Evolutionary conservation across 2,888 invertebrate genomes (phyloP).

Genomic region (Pimpla rufipes): DNA sequence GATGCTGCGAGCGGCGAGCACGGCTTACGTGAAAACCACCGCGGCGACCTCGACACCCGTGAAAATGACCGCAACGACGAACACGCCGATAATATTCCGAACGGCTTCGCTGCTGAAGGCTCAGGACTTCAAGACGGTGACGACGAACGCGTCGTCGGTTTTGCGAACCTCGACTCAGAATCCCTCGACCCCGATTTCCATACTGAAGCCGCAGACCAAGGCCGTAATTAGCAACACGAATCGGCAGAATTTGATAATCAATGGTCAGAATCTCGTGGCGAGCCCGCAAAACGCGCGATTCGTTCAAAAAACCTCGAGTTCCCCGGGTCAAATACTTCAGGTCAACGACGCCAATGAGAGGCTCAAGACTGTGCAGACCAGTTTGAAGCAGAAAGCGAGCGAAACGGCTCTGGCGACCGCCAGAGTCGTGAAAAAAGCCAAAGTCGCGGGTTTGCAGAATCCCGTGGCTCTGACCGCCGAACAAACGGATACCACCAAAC

Average conservation of each 20-base stretch:
- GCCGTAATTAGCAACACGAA: conserved; percentile 68
- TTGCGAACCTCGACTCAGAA: conserved; percentile 73
- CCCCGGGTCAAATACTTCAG: too few species aligned
- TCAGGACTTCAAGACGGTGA: conserved; percentile 73
- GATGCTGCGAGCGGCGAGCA: conserved; percentile 73
- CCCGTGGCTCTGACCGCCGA: conserved; percentile 70
- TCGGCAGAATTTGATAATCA: conserved; percentile 69
- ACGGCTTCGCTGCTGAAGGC: conserved; percentile 76
- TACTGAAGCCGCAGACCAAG: conserved; percentile 80
- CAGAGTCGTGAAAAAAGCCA: conserved; percentile 66
- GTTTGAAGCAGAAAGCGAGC: conserved; percentile 70
- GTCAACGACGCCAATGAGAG: conserved; percentile 55
- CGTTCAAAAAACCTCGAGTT: conserved; percentile 65
- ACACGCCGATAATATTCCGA: conserved; percentile 76
- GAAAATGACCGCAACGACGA: conserved; percentile 62
- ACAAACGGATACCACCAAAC: conserved; percentile 78
- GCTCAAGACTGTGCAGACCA: conserved; percentile 68
- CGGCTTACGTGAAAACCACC: conserved; percentile 67
- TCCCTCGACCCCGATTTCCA: conserved; percentile 78
- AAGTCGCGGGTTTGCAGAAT: conserved; percentile 68
- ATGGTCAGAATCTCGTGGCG: conserved; percentile 67
- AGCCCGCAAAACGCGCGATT: conserved; percentile 40
- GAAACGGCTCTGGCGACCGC: conserved; percentile 58
- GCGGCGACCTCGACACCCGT: conserved; percentile 63
- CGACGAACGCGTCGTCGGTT: conserved; percentile 70